A percentile compares a stretch with the other conserved stretches of the same genome.
phyloP scores from a whole-genome alignment of 2,797 vertebrate species.

The Leontocebus nigricollis region DNA sequence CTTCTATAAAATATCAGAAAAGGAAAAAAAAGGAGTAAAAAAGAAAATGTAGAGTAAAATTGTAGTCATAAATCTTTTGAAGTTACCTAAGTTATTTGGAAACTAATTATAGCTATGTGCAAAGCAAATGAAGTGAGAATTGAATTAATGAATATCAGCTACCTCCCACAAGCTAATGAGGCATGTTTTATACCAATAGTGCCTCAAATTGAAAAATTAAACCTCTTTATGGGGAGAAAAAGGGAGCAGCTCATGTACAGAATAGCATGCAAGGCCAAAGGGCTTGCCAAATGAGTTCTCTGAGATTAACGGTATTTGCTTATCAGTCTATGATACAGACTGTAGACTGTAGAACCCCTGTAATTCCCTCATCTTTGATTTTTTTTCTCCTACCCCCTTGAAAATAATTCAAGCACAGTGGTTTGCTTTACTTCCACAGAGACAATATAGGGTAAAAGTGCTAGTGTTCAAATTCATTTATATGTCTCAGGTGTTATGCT shows the following conservation, averaged over 20 bases:
- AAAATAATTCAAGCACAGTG: background rate
- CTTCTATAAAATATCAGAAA: constrained; percentile 45
- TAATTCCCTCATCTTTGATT: background rate
- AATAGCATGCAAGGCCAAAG: constrained; percentile 56
- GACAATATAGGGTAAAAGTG: background rate
- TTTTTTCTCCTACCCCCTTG: fast-evolving
- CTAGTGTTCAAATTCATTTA: background rate
- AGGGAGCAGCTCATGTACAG: constrained; percentile 57
- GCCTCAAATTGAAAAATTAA: constrained; percentile 86
- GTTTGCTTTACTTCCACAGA: background rate
- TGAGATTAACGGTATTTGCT: background rate
- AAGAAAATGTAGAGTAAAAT: constrained; percentile 74
- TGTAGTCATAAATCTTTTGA: constrained; percentile 85
- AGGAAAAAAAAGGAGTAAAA: constrained; percentile 42
- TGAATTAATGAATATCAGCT: constrained; percentile 86
- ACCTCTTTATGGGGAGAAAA: constrained; percentile 36
- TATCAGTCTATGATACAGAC: constrained; percentile 34
- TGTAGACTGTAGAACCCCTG: background rate
- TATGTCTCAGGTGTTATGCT: background rate
- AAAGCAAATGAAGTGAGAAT: constrained; percentile 88
- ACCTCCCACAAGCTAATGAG: constrained; percentile 87
- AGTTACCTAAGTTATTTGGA: constrained; percentile 86
- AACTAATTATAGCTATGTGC: constrained; percentile 88
- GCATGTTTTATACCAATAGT: constrained; percentile 83
- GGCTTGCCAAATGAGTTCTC: constrained; percentile 54